These are phyloP conservation scores for Babylonia areolata DNA, from an alignment of 1,140 invertebrate species.

Conservation along the genomic window DNA sequence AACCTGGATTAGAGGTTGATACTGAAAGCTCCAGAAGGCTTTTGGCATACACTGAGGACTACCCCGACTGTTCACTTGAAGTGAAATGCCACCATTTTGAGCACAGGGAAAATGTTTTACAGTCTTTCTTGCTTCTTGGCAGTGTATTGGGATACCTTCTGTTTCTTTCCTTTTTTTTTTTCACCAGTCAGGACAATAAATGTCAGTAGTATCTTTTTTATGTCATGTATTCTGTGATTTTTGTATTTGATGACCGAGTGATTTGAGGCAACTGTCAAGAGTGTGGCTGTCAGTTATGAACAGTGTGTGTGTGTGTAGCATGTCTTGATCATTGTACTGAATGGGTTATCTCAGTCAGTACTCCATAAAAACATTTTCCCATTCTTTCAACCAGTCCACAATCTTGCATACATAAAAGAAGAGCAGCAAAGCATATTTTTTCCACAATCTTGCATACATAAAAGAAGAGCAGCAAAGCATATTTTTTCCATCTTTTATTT, in stretches of 20 bases:
- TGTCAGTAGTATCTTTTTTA: constrained; percentile 24
- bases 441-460: neutral
- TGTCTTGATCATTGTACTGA: too few species aligned
- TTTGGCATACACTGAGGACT: too few species aligned
- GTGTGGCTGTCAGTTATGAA: too few species aligned
- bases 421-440: constrained; percentile 17
- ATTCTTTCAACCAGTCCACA: neutral
- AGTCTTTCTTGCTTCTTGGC: neutral
- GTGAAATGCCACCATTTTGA: too few species aligned
- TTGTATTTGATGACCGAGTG: neutral
- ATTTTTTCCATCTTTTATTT: constrained; percentile 14
- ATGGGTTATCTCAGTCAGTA: too few species aligned
- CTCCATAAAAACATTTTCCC: neutral
- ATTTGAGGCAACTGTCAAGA: neutral
- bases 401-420: neutral
- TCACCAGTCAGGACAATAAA: constrained; percentile 25
- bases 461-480: too few species aligned
- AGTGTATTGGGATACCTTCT: constrained; percentile 24
- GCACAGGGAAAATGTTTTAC: neutral
- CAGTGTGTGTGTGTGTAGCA: too few species aligned
- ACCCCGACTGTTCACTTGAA: too few species aligned
- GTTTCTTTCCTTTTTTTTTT: neutral
- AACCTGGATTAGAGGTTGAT: too few species aligned
- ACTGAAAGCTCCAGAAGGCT: too few species aligned
- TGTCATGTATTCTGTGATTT: neutral